Evolutionary conservation across 2,888 invertebrate species (phyloP).

Genomic region (Trissolcus japonicus): DNA sequence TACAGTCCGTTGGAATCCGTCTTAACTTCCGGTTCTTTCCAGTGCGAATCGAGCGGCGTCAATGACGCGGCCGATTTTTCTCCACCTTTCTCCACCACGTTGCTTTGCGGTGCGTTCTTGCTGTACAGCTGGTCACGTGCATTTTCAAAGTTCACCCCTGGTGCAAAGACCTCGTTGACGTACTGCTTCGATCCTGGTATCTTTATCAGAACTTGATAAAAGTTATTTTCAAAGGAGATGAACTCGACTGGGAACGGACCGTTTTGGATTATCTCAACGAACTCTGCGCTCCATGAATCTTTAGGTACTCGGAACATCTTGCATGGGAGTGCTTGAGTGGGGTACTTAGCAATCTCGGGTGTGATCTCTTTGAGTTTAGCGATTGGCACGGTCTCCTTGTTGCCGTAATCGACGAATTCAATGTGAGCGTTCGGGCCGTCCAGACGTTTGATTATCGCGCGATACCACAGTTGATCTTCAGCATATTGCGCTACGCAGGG

Average conservation of each 20-base stretch:
- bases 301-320: constrained; percentile 68
- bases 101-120: neutral
- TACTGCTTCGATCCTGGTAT: constrained; percentile 53
- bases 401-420: constrained; percentile 85
- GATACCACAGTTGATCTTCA: constrained; percentile 84
- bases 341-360: constrained; percentile 66
- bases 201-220: constrained; percentile 66
- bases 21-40: constrained; percentile 77
- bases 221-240: constrained; percentile 61
- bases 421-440: constrained; percentile 77
- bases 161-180: constrained; percentile 66
- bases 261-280: constrained; percentile 59
- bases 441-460: constrained; percentile 78
- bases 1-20: constrained; percentile 78
- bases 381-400: constrained; percentile 79
- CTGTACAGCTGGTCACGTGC: neutral
- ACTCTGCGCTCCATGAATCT: constrained; percentile 60
- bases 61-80: constrained; percentile 15
- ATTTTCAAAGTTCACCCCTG: constrained; percentile 60
- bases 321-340: constrained; percentile 73
- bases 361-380: constrained; percentile 76
- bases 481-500: constrained; percentile 72
- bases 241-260: constrained; percentile 69
- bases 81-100: neutral
- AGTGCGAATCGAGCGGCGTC: constrained; percentile 76